These are phyloP conservation scores for Hypsibius dujardini DNA, from an alignment of 1,140 invertebrate genomes.

Conservation along the genomic window DNA sequence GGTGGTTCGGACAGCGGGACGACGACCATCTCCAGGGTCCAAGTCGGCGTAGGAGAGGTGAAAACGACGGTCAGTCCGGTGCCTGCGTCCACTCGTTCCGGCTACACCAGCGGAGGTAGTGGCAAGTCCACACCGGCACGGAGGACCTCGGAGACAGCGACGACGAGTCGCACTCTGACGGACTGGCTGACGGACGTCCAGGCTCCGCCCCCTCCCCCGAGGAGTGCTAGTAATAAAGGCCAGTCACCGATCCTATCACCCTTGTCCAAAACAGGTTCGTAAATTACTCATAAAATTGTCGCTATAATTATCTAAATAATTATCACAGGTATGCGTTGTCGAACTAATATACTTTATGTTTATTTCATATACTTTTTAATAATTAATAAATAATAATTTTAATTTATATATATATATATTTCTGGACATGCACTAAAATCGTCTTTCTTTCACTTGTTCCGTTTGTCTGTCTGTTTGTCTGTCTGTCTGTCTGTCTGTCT, in stretches of 20 bases:
- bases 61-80: conserved; percentile 5
- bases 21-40: conserved; percentile 14
- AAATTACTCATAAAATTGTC: too few relatives aligned
- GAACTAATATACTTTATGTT: too few relatives aligned
- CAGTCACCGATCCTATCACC: conserved; percentile 3
- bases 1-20: conserved; percentile 16
- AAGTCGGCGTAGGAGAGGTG: conserved; percentile 3
- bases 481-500: too few relatives aligned
- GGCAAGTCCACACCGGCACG: conserved; percentile 8
- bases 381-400: too few relatives aligned
- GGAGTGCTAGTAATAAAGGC: neutral
- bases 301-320: too few relatives aligned
- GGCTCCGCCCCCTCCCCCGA: neutral
- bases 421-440: too few relatives aligned
- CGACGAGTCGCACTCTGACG: neutral
- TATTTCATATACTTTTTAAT: too few relatives aligned
- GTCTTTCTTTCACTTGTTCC: too few relatives aligned
- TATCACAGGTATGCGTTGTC: too few relatives aligned
- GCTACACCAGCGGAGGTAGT: neutral
- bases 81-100: neutral
- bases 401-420: too few relatives aligned
- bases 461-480: too few relatives aligned
- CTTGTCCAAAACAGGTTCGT: neutral
- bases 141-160: neutral
- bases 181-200: neutral